phyloP scores from a whole-genome alignment of 1,140 invertebrate species.

The Drosophila nebulosa region DNA sequence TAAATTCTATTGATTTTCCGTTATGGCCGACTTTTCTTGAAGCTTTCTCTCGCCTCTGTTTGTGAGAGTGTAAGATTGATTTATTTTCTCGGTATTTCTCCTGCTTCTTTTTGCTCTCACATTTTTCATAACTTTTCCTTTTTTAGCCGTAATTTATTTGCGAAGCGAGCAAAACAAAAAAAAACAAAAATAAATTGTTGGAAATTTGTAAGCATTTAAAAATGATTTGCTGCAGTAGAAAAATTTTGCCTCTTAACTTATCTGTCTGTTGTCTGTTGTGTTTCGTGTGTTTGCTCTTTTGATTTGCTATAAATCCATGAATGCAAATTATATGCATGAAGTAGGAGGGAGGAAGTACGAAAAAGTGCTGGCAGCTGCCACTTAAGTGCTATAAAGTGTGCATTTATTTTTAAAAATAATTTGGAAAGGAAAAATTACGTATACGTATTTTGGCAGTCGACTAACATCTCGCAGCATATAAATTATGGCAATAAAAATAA shows the following conservation, averaged over 20 bases:
- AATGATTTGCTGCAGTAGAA: conserved; percentile 61
- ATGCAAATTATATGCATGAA: conserved; percentile 5
- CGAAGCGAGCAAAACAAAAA: conserved; percentile 18
- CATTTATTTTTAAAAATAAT: conserved; percentile 36
- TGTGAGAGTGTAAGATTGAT: conserved; percentile 65
- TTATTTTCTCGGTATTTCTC: conserved; percentile 64
- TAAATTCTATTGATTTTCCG: conserved; percentile 60
- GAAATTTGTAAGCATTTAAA: conserved; percentile 79
- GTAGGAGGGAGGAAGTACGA: not conserved
- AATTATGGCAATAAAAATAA: conserved; percentile 77
- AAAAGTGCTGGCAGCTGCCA: conserved; percentile 1
- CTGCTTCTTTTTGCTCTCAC: conserved; percentile 33
- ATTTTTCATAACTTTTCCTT: conserved; percentile 74
- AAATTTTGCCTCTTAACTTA: not conserved
- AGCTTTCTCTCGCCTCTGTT: not conserved
- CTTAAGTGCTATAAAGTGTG: conserved; percentile 52
- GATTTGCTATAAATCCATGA: conserved; percentile 39
- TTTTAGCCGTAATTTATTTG: conserved; percentile 61
- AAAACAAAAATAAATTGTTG: conserved; percentile 66
- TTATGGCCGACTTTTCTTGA: conserved; percentile 14
- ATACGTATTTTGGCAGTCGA: conserved; percentile 31
- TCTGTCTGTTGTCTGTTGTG: not conserved
- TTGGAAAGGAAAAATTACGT: conserved; percentile 12
- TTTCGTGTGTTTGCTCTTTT: not conserved
- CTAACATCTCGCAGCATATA: conserved; percentile 38